Percentiles rank a stretch among this genome's conserved stretches.
These are phyloP conservation scores for Volucella inflata DNA, from an alignment of 2,888 invertebrate species.

Conservation along the genomic window DNA sequence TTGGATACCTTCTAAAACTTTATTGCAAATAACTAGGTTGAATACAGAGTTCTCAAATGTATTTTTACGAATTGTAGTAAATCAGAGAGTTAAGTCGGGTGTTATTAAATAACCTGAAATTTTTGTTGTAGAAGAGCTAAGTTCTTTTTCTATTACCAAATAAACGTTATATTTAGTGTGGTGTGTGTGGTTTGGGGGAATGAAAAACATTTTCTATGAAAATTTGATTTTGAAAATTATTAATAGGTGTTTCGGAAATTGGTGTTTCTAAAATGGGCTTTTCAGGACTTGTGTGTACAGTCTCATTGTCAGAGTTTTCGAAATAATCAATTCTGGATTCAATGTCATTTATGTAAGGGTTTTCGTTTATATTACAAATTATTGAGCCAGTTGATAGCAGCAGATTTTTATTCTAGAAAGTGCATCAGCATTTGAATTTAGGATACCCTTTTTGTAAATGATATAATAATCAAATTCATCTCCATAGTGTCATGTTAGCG, in stretches of 20 bases:
- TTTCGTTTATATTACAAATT: too few relatives aligned
- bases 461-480: slow-evolving; percentile 78
- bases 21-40: slow-evolving; percentile 17
- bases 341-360: too few relatives aligned
- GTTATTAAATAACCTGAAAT: slow-evolving; percentile 15
- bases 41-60: slow-evolving; percentile 45
- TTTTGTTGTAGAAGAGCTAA: slow-evolving; percentile 35
- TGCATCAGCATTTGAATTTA: slow-evolving; percentile 71
- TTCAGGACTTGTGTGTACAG: slow-evolving; percentile 67
- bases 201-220: slow-evolving; percentile 22
- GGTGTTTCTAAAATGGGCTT: slow-evolving; percentile 41
- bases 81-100: too few relatives aligned
- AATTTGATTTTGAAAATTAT: slow-evolving; percentile 69
- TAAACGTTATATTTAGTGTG: slow-evolving; percentile 24
- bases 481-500: slow-evolving; percentile 80
- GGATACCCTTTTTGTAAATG: slow-evolving; percentile 73
- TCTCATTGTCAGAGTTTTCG: slow-evolving; percentile 9
- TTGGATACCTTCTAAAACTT: slow-evolving; percentile 36
- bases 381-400: slow-evolving; percentile 22
- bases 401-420: slow-evolving; percentile 63
- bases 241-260: slow-evolving; percentile 52
- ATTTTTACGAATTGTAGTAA: slow-evolving; percentile 19
- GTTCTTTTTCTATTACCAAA: slow-evolving; percentile 40
- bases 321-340: slow-evolving; percentile 25
- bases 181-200: slow-evolving; percentile 11